Evolutionary conservation across 1,140 invertebrate species (phyloP), one percentile per base, ranked within the genome.

Genomic region (Drosophila takahashii): DNA sequence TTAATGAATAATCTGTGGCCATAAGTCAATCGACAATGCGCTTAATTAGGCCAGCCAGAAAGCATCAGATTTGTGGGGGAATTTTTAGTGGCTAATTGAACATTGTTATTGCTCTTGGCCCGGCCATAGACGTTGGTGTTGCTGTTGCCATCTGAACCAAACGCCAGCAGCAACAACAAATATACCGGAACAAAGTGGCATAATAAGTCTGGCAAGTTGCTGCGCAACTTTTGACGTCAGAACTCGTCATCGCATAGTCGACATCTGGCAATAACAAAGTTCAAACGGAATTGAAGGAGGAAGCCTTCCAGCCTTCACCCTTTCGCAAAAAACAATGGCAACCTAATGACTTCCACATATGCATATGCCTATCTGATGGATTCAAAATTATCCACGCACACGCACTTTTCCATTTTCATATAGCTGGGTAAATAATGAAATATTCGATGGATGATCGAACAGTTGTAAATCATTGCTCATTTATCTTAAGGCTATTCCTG

Each of bases 41-140:
- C 54, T 65, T 85, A 79, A 85, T 84, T 84, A 84, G 81, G 51
- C 77, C 37, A 27, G n/a, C 39, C 18, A 39, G 36, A 47, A 32
- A 37, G 54, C 54, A 77, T 69, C 77, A 70, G 70, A 59, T 80
- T 58, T 59, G 54, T 56, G 48, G 60, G 61, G 70, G 84, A 76
- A 87, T 86, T 89, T 86, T 89, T 79, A 87, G 83, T 83, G 75
- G 79, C 57, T 77, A 81, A 81, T 87, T 87, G 76, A 76, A 79
- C 69, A 58, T 69, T 58, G 67, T 61, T 66, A 42, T 57, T 59
- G 70, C 47, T 60, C 39, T 39, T 11, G 32, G n/a, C 47, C 47
- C 11, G 56, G 62, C 51, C 62, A 42, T 41, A 53, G 52, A 18
- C 57, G 26, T 29, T 48, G 47, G 26, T 50, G 47, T 50, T 50